These are phyloP conservation scores for Leuctra nigra DNA, from an alignment of 2,888 invertebrate species.

Conservation along the genomic window DNA sequence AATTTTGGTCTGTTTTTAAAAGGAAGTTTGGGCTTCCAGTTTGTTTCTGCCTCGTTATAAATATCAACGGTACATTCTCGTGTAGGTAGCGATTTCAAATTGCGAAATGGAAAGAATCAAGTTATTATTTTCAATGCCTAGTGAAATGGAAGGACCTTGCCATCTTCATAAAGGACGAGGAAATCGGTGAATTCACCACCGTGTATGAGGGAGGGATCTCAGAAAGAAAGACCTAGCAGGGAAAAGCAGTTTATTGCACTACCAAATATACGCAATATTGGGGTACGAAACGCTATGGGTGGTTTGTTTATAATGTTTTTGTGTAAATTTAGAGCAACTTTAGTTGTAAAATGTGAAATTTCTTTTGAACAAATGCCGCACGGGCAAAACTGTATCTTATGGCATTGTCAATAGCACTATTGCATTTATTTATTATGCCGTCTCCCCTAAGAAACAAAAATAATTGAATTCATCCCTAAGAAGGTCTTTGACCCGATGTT, in stretches of 20 bases:
- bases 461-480: background rate
- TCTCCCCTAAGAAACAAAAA: background rate
- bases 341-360: background rate
- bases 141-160: background rate
- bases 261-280: slow-evolving; percentile 14
- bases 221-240: background rate
- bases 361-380: slow-evolving; percentile 8
- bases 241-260: background rate
- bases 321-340: slow-evolving; percentile 1
- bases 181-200: too few species aligned
- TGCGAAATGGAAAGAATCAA: background rate
- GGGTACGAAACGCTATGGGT: background rate
- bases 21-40: too few species aligned
- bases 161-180: background rate
- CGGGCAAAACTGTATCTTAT: background rate
- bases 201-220: background rate
- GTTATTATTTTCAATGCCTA: slow-evolving; percentile 3
- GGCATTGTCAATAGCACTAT: background rate
- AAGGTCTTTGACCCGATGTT: background rate
- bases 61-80: too few species aligned
- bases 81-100: too few species aligned
- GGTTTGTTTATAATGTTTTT: slow-evolving; percentile 17
- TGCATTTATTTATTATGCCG: slow-evolving; percentile 3
- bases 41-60: too few species aligned
- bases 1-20: too few species aligned